Evolutionary conservation across 2,888 invertebrate species (phyloP).

Genomic region (Cyaniris semiargus): DNA sequence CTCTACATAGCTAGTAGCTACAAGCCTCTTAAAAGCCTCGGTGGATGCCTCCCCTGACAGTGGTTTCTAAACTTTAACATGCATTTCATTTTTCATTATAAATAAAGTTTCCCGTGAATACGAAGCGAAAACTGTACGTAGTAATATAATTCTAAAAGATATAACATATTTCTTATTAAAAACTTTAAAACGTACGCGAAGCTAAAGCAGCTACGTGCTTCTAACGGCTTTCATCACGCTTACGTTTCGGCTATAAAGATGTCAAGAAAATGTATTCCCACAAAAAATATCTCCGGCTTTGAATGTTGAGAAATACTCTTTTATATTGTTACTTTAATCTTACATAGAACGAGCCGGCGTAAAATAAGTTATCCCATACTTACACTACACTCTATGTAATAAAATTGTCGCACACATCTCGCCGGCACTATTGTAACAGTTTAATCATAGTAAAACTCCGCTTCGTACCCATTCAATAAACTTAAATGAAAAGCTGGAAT

Average conservation of each 20-base stretch:
- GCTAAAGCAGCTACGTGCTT: constrained; percentile 24
- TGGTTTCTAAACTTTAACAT: constrained; percentile 28
- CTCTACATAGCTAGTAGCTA: constrained; percentile 34
- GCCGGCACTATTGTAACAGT: constrained; percentile 11
- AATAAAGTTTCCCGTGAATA: not conserved
- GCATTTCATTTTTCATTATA: constrained; percentile 15
- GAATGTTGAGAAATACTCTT: constrained; percentile 28
- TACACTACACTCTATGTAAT: constrained; percentile 21
- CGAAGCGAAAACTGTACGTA: not conserved
- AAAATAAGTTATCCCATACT: constrained; percentile 34
- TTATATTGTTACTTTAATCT: constrained; percentile 37
- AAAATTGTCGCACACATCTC: constrained; percentile 29
- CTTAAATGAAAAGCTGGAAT: constrained; percentile 28
- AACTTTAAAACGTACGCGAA: constrained; percentile 5
- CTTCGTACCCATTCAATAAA: constrained; percentile 19
- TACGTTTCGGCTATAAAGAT: constrained; percentile 12
- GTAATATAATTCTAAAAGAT: constrained; percentile 15
- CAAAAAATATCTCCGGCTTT: constrained; percentile 3
- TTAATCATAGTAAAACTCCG: constrained; percentile 29
- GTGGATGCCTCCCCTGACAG: constrained; percentile 27
- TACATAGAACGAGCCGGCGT: constrained; percentile 31
- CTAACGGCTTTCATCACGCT: constrained; percentile 27
- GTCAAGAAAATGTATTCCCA: constrained; percentile 19
- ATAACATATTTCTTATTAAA: constrained; percentile 18
- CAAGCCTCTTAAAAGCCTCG: constrained; percentile 33